Base-by-base conservation (phyloP, 2,888 invertebrate species). In the Serrognathus titanus region DNA sequence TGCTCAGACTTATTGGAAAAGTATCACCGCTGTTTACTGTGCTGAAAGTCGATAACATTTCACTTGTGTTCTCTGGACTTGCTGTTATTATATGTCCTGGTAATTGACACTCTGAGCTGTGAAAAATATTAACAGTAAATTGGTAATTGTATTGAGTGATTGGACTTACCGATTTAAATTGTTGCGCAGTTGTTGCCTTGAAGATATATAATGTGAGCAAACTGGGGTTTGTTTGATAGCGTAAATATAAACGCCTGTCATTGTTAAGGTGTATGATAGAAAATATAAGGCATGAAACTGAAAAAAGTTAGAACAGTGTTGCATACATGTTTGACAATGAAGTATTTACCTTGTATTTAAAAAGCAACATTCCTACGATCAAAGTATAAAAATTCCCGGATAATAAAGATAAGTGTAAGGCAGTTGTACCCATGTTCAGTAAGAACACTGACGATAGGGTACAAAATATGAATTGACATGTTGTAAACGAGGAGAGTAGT, bases 331-430 rank as follows among this genome's bases (percentile, higher is more conserved):
- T 46, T 24, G 40, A 54, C 4, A 36, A 43, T 36, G 20, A 9
- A 38, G 46, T 48, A 62, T 69, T 76, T 73, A 92, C 92, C 84
- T 88, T 86, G 75, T 90, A 91, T 63, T 89, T 85, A 78, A 92
- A 91, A 62, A 91, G 82, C 68, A 88, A 83, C 77, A 92, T 86
- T 63, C 92, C 92, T 66, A 87, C 83, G 48, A 93, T 82, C 13
- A 93, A 83, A 3, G 92, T 88, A 75, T 92, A 94, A 75, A 92
- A 92, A 77, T 93, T 92, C 1, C 92, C 85, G 0, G 92, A 90
- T 54, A 94, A 78, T 57, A 93, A 84, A 8, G 91, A 89, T 63
- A 94, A 78, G 76, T 93, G 94, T 72, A 92, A 80, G 65, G 90
- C 84, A 47, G 92, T 88, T n/a, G 93, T 89, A 9, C 91, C 90